Evolutionary conservation across 2,888 invertebrate species (phyloP), one percentile per base, ranked within the genome.

Genomic region (Arge pagana): DNA sequence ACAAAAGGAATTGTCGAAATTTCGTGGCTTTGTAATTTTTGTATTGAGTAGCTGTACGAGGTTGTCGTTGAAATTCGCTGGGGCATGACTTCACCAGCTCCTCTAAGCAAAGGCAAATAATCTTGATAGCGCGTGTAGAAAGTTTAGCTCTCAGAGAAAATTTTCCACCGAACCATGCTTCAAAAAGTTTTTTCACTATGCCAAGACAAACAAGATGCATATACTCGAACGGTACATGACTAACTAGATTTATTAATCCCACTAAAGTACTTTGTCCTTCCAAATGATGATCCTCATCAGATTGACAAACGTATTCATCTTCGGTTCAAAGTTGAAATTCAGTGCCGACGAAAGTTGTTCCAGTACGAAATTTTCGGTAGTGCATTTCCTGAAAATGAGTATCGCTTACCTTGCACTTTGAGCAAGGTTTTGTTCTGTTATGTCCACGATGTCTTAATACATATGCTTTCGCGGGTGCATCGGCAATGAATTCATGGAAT

Each of bases 1-100:
- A 67, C 18, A 65, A 37, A n/a, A 65, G 48, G 13, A 67, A 55
- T n/a, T 40, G 39, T 24, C 39, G 7, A 8, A 11, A 24, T 24
- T 40, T 24, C 3, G 39, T 40, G 13, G 24, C 39, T 24, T 40
- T 40, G 23, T 24, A 40, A 8, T 11, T 13, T 13, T 24, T 23
- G 1, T 24, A 13, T 8, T 13, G 15, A 13, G 23, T 10, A 13
- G 24, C 13, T 2, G 39, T 24, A 4, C 39, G 39, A 11, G 39
- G 24, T 4, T 40, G 23, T 13, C 39, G 18, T 8, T 23, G 23
- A 7, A 40, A 40, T 40, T 40, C 39, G 8, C 6, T 5, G 4
- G 39, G 39, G 13, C 23, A 15, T 7, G 4, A 21, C 10, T 6
- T 6, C 8, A 15, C 3, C 1, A 24, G 24, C 8, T 13, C 13